Percentiles rank a stretch among this genome's conserved stretches.
These are phyloP conservation scores for Helicoverpa armigera DNA, from an alignment of 1,140 invertebrate species.

Conservation along the genomic window DNA sequence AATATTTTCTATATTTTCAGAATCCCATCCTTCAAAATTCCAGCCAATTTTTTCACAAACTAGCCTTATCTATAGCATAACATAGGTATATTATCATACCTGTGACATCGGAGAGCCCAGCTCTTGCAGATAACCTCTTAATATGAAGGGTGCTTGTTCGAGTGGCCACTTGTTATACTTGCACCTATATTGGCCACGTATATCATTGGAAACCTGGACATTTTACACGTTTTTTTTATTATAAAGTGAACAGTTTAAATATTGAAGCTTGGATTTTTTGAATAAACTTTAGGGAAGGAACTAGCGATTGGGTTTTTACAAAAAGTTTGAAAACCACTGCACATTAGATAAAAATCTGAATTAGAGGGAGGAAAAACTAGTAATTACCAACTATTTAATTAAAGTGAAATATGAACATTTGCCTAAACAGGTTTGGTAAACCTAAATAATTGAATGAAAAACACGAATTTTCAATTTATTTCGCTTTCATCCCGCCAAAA, in stretches of 20 bases:
- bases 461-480: slow-evolving; percentile 27
- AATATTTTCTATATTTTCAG: too few species aligned
- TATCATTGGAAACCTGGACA: slow-evolving; percentile 16
- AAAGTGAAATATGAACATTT: too few species aligned
- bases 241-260: background rate
- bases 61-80: background rate
- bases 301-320: too few species aligned
- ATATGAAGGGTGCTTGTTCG: slow-evolving; percentile 42
- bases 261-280: too few species aligned
- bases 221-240: background rate
- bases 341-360: too few species aligned
- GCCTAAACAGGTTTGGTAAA: too few species aligned
- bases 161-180: slow-evolving; percentile 32
- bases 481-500: slow-evolving; percentile 7
- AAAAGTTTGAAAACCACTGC: background rate
- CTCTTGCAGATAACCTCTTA: slow-evolving; percentile 59
- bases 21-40: too few species aligned
- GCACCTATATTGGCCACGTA: slow-evolving; percentile 29
- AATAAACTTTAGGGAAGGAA: too few species aligned
- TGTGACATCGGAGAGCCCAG: slow-evolving; percentile 42
- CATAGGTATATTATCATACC: slow-evolving; percentile 1
- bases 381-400: too few species aligned
- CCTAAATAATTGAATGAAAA: slow-evolving; percentile 4
- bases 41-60: too few species aligned
- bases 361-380: too few species aligned